These are phyloP conservation scores for Gila orcuttii DNA, from an alignment of 2,113 vertebrate genomes.

Conservation along the genomic window DNA sequence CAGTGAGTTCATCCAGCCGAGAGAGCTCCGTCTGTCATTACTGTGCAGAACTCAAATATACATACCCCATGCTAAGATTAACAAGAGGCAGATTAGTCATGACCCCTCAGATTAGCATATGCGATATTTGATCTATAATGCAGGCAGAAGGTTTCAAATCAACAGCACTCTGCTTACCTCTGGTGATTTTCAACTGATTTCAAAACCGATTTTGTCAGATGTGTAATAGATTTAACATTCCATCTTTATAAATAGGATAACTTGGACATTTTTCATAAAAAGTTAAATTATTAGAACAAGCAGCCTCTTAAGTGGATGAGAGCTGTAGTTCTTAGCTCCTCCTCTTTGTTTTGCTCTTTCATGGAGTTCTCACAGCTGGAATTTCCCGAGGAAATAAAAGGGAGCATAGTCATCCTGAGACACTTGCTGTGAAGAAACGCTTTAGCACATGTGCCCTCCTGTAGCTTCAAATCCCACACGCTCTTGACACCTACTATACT, in stretches of 20 bases:
- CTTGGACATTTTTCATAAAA: neutral
- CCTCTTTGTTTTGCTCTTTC: conserved; percentile 1
- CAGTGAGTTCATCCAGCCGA: conserved; percentile 15
- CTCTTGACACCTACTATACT: conserved; percentile 14
- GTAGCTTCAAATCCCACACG: conserved; percentile 16
- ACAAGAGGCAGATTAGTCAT: conserved; percentile 37
- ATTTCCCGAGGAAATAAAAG: conserved; percentile 20
- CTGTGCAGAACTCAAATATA: conserved; percentile 24
- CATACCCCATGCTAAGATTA: conserved; percentile 44
- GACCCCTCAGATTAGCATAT: conserved; percentile 27
- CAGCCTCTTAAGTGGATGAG: neutral
- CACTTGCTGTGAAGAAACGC: conserved; percentile 2
- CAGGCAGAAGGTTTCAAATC: neutral
- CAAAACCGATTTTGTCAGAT: neutral
- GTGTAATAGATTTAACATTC: neutral
- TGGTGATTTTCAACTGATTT: conserved; percentile 1
- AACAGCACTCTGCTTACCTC: neutral
- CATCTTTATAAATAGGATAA: neutral
- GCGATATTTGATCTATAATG: conserved; percentile 7
- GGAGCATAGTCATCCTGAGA: conserved; percentile 13
- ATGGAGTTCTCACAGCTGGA: conserved; percentile 27
- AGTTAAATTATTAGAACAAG: neutral
- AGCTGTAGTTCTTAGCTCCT: neutral
- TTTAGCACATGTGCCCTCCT: conserved; percentile 25
- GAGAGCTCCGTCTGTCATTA: conserved; percentile 48